Conservation (phyloP, 2,888 invertebrate genomes). For the Spisula subtruncata region DNA sequence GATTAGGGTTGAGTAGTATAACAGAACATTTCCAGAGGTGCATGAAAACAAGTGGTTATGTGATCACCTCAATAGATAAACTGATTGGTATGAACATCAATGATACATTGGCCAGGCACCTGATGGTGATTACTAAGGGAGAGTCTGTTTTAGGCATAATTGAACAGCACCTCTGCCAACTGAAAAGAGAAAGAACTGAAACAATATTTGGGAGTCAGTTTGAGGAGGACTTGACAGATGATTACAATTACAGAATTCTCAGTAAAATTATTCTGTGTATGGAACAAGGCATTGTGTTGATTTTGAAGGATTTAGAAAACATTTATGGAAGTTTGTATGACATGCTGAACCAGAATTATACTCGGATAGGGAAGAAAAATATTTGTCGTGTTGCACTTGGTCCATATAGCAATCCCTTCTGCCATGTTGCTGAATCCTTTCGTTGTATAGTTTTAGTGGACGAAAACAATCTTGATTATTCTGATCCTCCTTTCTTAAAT, state of each 20-base stretch:
- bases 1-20: constrained; percentile 60
- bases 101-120: constrained; percentile 73
- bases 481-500: constrained; percentile 81
- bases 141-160: constrained; percentile 74
- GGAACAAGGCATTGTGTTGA: constrained; percentile 77
- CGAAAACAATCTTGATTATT: constrained; percentile 69
- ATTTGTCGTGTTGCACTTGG: constrained; percentile 78
- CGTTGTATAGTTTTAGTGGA: constrained; percentile 79
- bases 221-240: constrained; percentile 78
- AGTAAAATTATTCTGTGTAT: constrained; percentile 80
- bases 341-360: constrained; percentile 81
- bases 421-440: constrained; percentile 77
- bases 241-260: constrained; percentile 77
- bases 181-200: constrained; percentile 61
- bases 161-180: constrained; percentile 61
- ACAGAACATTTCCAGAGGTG: constrained; percentile 60
- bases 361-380: constrained; percentile 73
- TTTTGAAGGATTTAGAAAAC: constrained; percentile 77
- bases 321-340: constrained; percentile 80
- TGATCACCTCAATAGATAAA: constrained; percentile 47
- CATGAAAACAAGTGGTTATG: background rate
- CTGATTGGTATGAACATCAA: constrained; percentile 72
- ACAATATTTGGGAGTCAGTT: constrained; percentile 79
- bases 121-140: constrained; percentile 75
- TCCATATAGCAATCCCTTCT: constrained; percentile 78